phyloP scores from a whole-genome alignment of 2,797 vertebrate species.

The Danio kyathit region DNA sequence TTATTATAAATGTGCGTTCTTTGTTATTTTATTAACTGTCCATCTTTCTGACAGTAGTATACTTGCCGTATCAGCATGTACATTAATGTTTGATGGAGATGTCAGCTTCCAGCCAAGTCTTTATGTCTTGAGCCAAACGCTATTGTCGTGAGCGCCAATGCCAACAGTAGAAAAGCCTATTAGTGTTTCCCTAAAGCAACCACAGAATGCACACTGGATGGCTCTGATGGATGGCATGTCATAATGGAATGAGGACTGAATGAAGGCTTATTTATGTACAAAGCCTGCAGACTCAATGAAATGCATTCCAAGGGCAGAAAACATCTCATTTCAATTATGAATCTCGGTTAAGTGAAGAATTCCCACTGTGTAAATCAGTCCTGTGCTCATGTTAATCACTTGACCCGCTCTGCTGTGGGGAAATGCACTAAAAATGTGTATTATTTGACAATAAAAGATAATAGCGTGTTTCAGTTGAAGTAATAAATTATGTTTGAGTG shows the following conservation, averaged over 20 bases:
- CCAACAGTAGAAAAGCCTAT: conserved; percentile 62
- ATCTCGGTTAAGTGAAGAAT: conserved; percentile 52
- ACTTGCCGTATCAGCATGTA: conserved; percentile 31
- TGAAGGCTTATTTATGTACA: conserved; percentile 73
- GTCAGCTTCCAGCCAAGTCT: conserved; percentile 45
- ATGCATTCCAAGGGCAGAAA: conserved; percentile 62
- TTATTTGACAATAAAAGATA: conserved; percentile 71
- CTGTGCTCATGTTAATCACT: conserved; percentile 59
- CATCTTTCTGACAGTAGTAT: conserved; percentile 20
- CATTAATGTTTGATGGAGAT: conserved; percentile 39
- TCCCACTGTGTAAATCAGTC: conserved; percentile 57
- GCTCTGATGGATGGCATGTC: conserved; percentile 72
- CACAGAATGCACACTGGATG: conserved; percentile 57
- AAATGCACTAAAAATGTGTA: conserved; percentile 70
- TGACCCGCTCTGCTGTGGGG: conserved; percentile 45
- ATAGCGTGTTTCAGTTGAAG: conserved; percentile 77
- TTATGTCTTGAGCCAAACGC: conserved; percentile 58
- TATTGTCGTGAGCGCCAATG: conserved; percentile 52
- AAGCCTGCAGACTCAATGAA: conserved; percentile 60
- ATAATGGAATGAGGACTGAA: conserved; percentile 65
- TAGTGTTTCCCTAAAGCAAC: conserved; percentile 57
- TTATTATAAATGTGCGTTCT: conserved; percentile 23
- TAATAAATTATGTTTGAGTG: conserved; percentile 54
- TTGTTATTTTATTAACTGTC: conserved; percentile 22
- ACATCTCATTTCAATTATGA: conserved; percentile 58